Evolutionary conservation across 1,140 invertebrate species (phyloP).

Genomic region (Papilio dardanus): DNA sequence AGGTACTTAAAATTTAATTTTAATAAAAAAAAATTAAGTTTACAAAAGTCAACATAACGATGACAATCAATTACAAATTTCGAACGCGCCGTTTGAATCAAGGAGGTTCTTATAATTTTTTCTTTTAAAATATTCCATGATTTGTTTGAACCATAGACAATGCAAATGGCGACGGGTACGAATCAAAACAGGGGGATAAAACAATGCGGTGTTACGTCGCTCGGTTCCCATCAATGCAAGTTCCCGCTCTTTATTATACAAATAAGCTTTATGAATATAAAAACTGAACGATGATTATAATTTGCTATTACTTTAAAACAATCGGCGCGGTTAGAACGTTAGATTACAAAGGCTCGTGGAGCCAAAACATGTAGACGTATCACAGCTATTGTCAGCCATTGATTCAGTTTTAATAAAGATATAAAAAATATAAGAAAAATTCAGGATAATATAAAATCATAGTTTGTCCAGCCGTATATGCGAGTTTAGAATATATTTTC

Average conservation of each 20-base stretch:
- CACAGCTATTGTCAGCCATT: background rate
- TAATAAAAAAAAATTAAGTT: background rate
- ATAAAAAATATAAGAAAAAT: background rate
- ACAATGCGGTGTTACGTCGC: constrained; percentile 20
- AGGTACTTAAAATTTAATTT: background rate
- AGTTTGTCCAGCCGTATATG: background rate
- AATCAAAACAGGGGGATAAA: constrained; percentile 27
- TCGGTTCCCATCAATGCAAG: constrained; percentile 17
- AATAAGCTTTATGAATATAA: constrained; percentile 19
- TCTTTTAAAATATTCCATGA: constrained; percentile 18
- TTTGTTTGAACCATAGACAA: constrained; percentile 28
- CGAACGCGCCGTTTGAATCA: background rate
- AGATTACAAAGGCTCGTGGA: constrained; percentile 18
- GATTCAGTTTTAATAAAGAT: background rate
- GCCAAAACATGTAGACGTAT: background rate
- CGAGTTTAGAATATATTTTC: background rate
- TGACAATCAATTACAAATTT: constrained; percentile 4
- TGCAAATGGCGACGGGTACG: constrained; percentile 21
- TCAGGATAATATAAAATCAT: background rate
- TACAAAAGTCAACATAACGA: background rate
- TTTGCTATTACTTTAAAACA: constrained; percentile 19
- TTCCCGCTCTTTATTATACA: constrained; percentile 21
- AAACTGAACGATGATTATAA: constrained; percentile 31
- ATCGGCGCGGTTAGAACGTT: background rate
- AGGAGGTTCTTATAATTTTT: background rate